Evolutionary conservation across 2,888 invertebrate species (phyloP), one percentile per base, ranked within the genome.

Genomic region (Synanthedon andrenaeformis): DNA sequence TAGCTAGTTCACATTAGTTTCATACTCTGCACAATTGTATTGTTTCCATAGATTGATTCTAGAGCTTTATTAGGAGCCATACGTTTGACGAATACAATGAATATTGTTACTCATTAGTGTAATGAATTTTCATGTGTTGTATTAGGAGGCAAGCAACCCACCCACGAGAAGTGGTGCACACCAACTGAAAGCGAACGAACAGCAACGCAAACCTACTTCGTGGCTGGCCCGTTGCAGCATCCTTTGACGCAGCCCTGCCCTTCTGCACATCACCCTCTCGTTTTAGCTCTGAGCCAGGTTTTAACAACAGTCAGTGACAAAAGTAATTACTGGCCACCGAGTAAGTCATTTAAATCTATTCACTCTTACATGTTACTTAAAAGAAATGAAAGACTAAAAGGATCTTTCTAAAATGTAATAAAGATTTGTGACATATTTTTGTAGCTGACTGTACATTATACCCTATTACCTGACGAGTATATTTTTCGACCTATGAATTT

Each of bases 81-180:
- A 10, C 35, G 35, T 10, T 35, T 35, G 35, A 35, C 35, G 35
- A 35, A 35, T 35, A 35, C 35, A 35, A 35, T 35, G 35, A 35
- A 35, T 35, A 35, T 35, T 35, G 35, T 35, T 10, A 35, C 35
- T 2, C 35, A 35, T 35, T 10, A 35, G 10, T 35, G 35, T 10
- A 8, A 8, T 35, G 35, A 35, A 35, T 35, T 35, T 8, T 35
- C 35, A 35, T 35, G 35, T 35, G 35, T 35, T 35, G 8, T 35
- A 35, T 35, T 73, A 96, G 96, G 96, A 96, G 89, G 95, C 95
- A 70, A 96, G 94, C 73, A 96, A 95, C 89, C 96, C 96, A 65
- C 93, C 93, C 53, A 94, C 73, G 42, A 69, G 95, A 79, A 92
- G 92, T 59, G 94, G 95, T 63, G 89, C 88, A 53, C 94, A 94